Conservation (phyloP, 2,113 vertebrate genomes). For the Syngnathus typhle region DNA sequence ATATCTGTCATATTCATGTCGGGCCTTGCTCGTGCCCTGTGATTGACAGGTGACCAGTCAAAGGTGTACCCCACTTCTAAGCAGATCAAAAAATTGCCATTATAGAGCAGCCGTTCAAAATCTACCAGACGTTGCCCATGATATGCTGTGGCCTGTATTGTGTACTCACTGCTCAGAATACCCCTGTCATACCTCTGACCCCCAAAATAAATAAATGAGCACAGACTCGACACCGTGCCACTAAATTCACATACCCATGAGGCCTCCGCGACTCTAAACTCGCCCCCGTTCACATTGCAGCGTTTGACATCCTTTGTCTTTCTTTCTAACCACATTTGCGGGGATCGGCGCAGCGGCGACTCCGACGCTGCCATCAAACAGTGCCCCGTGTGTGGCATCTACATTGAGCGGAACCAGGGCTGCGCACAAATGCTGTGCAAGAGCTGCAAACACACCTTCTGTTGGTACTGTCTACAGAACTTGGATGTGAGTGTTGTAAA, state of each 20-base stretch:
- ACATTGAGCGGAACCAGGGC: slow-evolving; percentile 93
- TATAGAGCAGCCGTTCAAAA: background rate
- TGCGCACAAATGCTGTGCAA: slow-evolving; percentile 99
- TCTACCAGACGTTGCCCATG: too few relatives aligned
- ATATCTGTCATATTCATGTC: too few relatives aligned
- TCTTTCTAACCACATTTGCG: slow-evolving; percentile 9
- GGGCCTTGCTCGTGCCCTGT: too few relatives aligned
- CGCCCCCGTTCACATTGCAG: background rate
- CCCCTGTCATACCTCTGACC: slow-evolving; percentile 9
- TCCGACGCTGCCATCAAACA: slow-evolving; percentile 83
- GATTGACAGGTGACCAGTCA: too few relatives aligned
- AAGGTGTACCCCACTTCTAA: too few relatives aligned
- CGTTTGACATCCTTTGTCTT: background rate
- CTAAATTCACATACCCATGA: slow-evolving; percentile 22
- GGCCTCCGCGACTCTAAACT: background rate
- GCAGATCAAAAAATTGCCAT: too few relatives aligned
- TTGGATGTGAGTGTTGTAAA: slow-evolving; percentile 80
- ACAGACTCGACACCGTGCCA: slow-evolving; percentile 6
- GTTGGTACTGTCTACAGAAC: slow-evolving; percentile 96
- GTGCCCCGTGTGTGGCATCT: slow-evolving; percentile 86
- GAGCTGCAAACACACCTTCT: slow-evolving; percentile 96
- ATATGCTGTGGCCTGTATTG: too few relatives aligned
- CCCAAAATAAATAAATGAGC: slow-evolving; percentile 25
- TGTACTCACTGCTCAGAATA: background rate
- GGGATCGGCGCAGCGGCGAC: slow-evolving; percentile 54